phyloP scores from a whole-genome alignment of 2,888 invertebrate genomes.

The Euphydryas editha region DNA sequence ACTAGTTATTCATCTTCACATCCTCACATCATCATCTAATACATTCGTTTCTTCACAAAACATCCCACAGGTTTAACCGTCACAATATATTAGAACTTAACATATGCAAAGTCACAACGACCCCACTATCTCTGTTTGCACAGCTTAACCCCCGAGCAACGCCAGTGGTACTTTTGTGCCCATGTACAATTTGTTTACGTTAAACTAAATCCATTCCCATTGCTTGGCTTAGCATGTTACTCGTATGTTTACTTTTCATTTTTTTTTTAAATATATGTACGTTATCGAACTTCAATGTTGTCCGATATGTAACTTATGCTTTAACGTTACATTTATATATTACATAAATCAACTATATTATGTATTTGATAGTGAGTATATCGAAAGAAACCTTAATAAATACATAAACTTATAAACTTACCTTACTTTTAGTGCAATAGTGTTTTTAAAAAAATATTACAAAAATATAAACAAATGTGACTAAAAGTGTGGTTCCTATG shows the following conservation, averaged over 20 bases:
- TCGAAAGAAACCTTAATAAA: background rate
- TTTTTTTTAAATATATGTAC: background rate
- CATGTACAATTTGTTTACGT: conserved; percentile 10
- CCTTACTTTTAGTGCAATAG: background rate
- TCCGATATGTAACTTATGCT: background rate
- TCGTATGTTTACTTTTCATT: background rate
- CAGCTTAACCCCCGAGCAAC: conserved; percentile 47
- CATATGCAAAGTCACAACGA: conserved; percentile 65
- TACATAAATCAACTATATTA: background rate
- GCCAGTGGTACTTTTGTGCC: conserved; percentile 12
- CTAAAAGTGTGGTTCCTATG: conserved; percentile 21
- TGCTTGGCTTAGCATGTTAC: background rate
- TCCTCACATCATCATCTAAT: no score
- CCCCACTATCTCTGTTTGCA: conserved; percentile 63
- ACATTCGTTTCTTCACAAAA: background rate
- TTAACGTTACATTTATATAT: background rate
- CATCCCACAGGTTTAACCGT: conserved; percentile 10
- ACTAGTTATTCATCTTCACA: background rate
- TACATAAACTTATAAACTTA: background rate
- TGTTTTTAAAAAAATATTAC: background rate
- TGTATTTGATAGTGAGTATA: background rate
- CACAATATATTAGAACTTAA: conserved; percentile 43
- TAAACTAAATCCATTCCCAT: conserved; percentile 8
- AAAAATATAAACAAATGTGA: conserved; percentile 10
- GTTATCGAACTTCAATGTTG: background rate